Evolutionary conservation across 1,140 invertebrate species (phyloP), one percentile per base, ranked within the genome.

Genomic region (Aphaenogaster ashmeadi): DNA sequence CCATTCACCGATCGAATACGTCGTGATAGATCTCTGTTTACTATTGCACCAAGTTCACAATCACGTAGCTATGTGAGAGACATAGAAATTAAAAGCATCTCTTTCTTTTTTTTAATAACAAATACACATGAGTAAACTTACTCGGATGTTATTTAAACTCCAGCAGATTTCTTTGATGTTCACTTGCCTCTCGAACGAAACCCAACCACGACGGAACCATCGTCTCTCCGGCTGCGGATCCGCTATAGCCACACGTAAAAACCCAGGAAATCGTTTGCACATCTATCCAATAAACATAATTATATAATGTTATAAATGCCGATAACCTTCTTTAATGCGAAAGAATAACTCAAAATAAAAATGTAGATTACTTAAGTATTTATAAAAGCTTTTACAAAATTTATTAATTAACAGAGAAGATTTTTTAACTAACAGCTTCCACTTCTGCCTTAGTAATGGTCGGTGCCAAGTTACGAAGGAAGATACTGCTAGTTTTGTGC

Each of bases 151-250:
- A 93, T 99, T 99, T 11, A 99, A 96, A 94, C 98, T 99, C 99
- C 99, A 99, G 94, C 99, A 99, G 85, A 99, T 99, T 95, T 99
- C 99, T 94, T 99, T 99, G 86, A 99, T 99, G 94, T 99, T 99
- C 8, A 99, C 99, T 93, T 99, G 97, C 56, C 98, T 96, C 91
- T 99, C 98, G 95, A 99, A 99, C 0, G 99, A 99, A 5, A 99
- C 99, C 99, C 99, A 99, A 60, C 99, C 99, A 69, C 99, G 97
- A 38, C 99, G 97, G 94, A 99, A 98, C 97, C 99, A 99, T 56
- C 98, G 96, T 62, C 99, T 96, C 93, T 99, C 99, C 0, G 98
- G 98, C 92, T 99, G 97, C 1, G 99, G 99, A 96, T 99, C 99
- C 0, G 99, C 99, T 69, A 99, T 97, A 0, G 99, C 99, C 8